Evolutionary conservation across 2,113 vertebrate species (phyloP).

Genomic region (Rana temporaria): DNA sequence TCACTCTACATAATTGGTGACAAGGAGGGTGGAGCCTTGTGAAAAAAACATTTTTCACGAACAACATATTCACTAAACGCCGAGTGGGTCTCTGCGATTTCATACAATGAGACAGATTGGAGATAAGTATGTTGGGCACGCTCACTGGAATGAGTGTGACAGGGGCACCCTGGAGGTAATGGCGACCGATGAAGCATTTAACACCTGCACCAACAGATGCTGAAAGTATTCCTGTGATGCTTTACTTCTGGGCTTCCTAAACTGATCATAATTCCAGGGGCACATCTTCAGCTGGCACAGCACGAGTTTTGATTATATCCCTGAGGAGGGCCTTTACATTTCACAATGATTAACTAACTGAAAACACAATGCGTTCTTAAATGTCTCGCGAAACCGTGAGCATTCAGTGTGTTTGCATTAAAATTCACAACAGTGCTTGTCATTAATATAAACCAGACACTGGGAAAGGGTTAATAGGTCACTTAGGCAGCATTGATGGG

Average conservation of each 20-base stretch:
- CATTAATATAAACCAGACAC: too few relatives aligned
- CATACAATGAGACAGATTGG: neutral
- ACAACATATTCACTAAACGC: too few relatives aligned
- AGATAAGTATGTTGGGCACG: constrained; percentile 15
- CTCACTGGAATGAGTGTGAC: constrained; percentile 3
- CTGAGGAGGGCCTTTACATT: constrained; percentile 42
- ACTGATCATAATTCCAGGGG: constrained; percentile 18
- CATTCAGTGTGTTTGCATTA: neutral
- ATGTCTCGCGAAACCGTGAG: constrained; percentile 6
- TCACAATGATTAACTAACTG: constrained; percentile 27
- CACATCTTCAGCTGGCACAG: constrained; percentile 30
- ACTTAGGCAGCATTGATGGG: too few relatives aligned
- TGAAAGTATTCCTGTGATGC: constrained; percentile 23
- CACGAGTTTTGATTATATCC: constrained; percentile 40
- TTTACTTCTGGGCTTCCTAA: constrained; percentile 34
- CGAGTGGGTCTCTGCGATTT: too few relatives aligned
- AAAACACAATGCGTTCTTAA: constrained; percentile 12
- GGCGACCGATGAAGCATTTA: constrained; percentile 16
- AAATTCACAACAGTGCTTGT: too few relatives aligned
- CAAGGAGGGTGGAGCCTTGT: too few relatives aligned
- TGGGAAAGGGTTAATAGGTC: too few relatives aligned
- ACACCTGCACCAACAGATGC: constrained; percentile 50
- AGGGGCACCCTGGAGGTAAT: constrained; percentile 20
- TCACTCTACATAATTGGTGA: too few relatives aligned
- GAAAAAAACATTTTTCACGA: too few relatives aligned